phyloP scores from a whole-genome alignment of 2,888 invertebrate species.

The Lepas anatifera region DNA sequence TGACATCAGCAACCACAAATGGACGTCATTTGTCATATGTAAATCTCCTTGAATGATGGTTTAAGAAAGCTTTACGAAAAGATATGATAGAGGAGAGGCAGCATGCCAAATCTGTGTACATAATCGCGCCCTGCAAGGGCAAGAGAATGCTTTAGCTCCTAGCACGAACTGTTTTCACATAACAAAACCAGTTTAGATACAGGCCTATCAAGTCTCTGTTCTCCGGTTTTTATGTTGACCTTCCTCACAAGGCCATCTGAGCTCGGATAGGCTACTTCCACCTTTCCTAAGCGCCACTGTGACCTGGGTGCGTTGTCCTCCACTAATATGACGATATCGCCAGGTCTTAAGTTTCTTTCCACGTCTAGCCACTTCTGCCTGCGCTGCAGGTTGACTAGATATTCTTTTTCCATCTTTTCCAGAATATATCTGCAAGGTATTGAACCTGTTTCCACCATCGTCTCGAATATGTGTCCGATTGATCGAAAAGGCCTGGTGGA shows the following conservation, averaged over 20 bases:
- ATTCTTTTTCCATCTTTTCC: slow-evolving; percentile 13
- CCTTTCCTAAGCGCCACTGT: background rate
- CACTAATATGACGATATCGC: background rate
- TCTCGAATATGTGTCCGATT: background rate
- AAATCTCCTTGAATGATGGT: too few relatives aligned
- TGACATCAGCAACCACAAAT: too few relatives aligned
- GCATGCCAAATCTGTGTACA: too few relatives aligned
- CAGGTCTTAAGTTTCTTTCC: background rate
- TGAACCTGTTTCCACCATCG: background rate
- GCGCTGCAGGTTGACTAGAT: background rate
- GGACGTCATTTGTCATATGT: too few relatives aligned
- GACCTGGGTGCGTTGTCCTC: slow-evolving; percentile 3
- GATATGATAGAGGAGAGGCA: too few relatives aligned
- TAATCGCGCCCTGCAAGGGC: too few relatives aligned
- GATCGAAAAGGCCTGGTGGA: background rate
- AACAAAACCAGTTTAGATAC: background rate
- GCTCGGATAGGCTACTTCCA: background rate
- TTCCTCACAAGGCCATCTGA: background rate
- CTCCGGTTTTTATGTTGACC: background rate
- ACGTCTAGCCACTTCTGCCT: background rate
- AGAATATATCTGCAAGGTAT: slow-evolving; percentile 14
- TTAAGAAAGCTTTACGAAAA: too few relatives aligned
- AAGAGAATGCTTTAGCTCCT: too few relatives aligned
- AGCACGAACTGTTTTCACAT: background rate
- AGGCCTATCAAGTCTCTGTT: background rate